A percentile compares a stretch with the other conserved stretches of the same genome.
Conservation (phyloP, 2,113 vertebrate species). For the Mandrillus leucophaeus region DNA sequence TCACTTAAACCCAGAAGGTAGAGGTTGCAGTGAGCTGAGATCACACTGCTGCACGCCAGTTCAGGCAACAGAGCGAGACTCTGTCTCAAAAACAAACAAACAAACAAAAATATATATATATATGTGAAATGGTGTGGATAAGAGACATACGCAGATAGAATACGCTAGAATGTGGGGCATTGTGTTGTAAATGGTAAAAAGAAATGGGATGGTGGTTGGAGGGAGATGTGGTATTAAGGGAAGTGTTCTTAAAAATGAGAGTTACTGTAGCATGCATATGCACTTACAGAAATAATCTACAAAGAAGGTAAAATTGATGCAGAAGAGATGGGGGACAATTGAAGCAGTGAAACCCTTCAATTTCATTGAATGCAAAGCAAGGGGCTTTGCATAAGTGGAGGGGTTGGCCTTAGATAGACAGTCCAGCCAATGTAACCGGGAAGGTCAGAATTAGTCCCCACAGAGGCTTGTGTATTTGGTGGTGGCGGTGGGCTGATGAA, state of each 20-base stretch:
- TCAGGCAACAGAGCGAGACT: too few species aligned
- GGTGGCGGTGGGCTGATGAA: neutral
- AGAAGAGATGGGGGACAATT: neutral
- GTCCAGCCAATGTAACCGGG: neutral
- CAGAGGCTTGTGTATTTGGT: neutral
- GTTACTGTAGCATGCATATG: neutral
- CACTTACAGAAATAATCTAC: neutral
- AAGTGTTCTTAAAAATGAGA: neutral
- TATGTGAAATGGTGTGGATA: neutral
- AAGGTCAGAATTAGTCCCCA: neutral
- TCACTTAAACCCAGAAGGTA: accelerated
- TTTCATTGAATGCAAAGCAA: neutral
- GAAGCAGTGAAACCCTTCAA: neutral
- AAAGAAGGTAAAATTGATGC: neutral
- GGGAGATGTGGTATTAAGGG: neutral
- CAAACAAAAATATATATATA: too few species aligned
- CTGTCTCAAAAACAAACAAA: too few species aligned
- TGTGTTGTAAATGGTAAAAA: neutral
- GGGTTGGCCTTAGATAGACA: neutral
- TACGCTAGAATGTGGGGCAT: neutral
- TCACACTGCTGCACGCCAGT: too few species aligned
- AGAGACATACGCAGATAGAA: neutral
- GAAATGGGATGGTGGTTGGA: neutral
- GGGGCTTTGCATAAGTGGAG: neutral
- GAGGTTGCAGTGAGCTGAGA: too few species aligned